A percentile compares a stretch with the other conserved stretches of the same genome.
Conservation (phyloP, 2,888 invertebrate species). For the Liopterus haemorrhoidalis region DNA sequence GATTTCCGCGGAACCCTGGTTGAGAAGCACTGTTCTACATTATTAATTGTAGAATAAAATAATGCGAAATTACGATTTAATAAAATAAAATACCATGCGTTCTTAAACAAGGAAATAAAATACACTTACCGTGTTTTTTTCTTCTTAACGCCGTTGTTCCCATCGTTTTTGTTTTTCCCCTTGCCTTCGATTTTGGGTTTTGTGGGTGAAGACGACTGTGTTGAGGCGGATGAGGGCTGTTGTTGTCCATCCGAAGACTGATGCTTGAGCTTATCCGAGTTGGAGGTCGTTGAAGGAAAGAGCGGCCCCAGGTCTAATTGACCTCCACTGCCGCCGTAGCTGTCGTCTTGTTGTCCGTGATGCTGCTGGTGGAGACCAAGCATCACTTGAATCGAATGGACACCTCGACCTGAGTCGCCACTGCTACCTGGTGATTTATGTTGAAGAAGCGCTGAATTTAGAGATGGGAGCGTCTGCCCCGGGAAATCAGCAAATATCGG, state of each 20-base stretch:
- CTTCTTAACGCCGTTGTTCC: conserved; percentile 83
- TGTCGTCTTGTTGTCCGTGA: conserved; percentile 41
- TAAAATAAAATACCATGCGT: not conserved
- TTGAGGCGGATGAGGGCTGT: conserved; percentile 45
- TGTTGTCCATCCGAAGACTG: conserved; percentile 41
- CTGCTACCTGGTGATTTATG: conserved; percentile 37
- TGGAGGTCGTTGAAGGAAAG: conserved; percentile 37
- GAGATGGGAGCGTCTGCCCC: conserved; percentile 48
- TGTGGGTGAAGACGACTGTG: conserved; percentile 40
- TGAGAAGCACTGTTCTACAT: no score
- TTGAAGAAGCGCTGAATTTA: conserved; percentile 42
- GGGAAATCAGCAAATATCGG: conserved; percentile 73
- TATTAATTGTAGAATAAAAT: no score
- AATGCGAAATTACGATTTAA: no score
- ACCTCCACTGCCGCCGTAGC: conserved; percentile 36
- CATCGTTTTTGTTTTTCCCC: conserved; percentile 70
- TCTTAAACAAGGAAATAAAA: not conserved
- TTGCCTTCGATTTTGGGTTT: conserved; percentile 52
- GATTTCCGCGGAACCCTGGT: no score
- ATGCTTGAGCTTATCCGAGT: conserved; percentile 41
- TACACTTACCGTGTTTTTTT: conserved; percentile 78
- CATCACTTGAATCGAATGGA: conserved; percentile 64
- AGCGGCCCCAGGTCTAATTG: conserved; percentile 42
- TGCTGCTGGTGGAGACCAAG: conserved; percentile 53
- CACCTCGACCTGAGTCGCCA: conserved; percentile 49